Conservation (phyloP, 64 coral and sea anemone genomes). For the Stylophora pistillata region DNA sequence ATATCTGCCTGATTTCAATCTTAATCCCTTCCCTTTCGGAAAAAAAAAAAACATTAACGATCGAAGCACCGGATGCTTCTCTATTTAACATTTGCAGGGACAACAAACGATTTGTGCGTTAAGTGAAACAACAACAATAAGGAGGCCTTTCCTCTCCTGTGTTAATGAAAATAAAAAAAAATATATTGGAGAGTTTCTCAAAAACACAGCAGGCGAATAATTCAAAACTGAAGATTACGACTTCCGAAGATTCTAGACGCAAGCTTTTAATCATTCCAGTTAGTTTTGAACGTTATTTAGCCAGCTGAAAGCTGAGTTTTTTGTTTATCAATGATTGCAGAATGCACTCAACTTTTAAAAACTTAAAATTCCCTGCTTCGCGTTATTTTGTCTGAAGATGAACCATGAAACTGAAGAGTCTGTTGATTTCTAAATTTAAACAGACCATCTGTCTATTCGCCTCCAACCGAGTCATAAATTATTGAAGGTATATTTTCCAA, state of each 20-base stretch:
- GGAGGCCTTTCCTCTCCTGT: background rate
- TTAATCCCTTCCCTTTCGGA: background rate
- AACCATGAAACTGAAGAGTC: slow-evolving; percentile 8
- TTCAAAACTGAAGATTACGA: slow-evolving; percentile 5
- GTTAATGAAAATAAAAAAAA: slow-evolving; percentile 27
- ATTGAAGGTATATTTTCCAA: slow-evolving; percentile 11
- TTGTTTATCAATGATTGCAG: background rate
- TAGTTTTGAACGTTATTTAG: background rate
- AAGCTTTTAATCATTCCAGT: slow-evolving; percentile 1
- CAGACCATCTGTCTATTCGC: background rate
- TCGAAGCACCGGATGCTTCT: background rate
- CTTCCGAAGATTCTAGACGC: slow-evolving; percentile 14
- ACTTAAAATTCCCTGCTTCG: background rate
- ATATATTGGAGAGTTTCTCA: background rate
- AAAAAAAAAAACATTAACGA: background rate
- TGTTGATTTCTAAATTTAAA: slow-evolving; percentile 33
- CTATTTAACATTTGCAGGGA: background rate
- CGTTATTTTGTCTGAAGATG: slow-evolving; percentile 30
- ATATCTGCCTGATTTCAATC: background rate
- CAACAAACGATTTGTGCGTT: background rate
- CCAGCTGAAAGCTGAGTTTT: background rate
- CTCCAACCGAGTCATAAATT: slow-evolving; percentile 5
- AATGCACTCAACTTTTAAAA: background rate
- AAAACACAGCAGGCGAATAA: background rate
- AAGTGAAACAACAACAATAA: slow-evolving; percentile 4